Evolutionary conservation across 2,797 vertebrate genomes (phyloP), one percentile per base, ranked within the genome.

Genomic region (Todus mexicanus): DNA sequence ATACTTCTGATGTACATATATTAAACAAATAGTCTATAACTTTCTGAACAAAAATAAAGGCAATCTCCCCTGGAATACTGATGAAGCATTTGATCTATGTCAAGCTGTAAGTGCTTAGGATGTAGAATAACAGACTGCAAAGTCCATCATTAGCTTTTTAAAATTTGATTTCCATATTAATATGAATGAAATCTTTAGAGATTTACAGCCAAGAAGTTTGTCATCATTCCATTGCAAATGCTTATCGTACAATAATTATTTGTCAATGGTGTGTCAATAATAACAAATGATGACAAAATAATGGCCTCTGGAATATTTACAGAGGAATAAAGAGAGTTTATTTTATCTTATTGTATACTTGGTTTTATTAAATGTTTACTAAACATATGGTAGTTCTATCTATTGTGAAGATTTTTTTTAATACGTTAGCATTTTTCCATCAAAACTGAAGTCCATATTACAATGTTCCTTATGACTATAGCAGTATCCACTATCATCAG

Each of bases 171-270:
- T 93, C 48, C 56, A 9, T 64, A 71, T 90, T 91, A 91, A 82
- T 79, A 79, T n/a, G 48, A 91, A 86, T 50, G 43, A 81, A 51
- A 81, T 88, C 51, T 91, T 77, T n/a, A 64, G 56, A 86, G 77
- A 88, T 66, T 90, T 92, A 82, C 25, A 91, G 53, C 86, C 83
- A 84, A 91, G 59, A 90, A 86, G 56, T 90, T 93, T 93, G 70
- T 86, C 87, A 88, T 59, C 16, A 79, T 78, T 90, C 93, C 77
- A 61, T 35, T 82, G 51, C 23, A 92, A 92, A 82, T 57, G 38
- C 2, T 89, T 9, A 15, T 73, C 76, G 48, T 12, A 57, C 43
- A 80, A 68, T 74, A 85, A 90, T 84, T 89, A 47, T 85, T 93
- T 93, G 38, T 77, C 42, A 74, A 37, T 89, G 48, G n/a, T 77